A percentile compares a stretch with the other conserved stretches of the same genome.
phyloP scores from a whole-genome alignment of 37 sponge, comb jelly and placozoan genomes.

The Mnemiopsis leidyi region DNA sequence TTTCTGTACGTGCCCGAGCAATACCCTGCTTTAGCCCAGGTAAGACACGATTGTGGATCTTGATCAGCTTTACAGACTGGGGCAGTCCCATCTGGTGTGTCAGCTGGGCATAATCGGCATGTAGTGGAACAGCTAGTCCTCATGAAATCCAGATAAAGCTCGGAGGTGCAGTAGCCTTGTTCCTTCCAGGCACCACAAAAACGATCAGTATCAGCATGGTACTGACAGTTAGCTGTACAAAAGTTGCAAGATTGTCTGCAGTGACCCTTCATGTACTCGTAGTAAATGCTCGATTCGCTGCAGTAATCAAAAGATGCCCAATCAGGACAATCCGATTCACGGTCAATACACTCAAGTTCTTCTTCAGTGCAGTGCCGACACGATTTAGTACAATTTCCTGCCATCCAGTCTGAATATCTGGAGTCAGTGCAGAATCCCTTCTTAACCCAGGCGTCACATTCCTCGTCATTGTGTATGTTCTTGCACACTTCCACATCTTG shows the following conservation, averaged over 20 bases:
- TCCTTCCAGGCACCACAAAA: background rate
- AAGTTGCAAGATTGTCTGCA: background rate
- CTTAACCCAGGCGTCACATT: background rate
- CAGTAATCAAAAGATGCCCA: background rate
- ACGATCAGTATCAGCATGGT: background rate
- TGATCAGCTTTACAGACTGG: background rate
- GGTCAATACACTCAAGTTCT: slow-evolving; percentile 27
- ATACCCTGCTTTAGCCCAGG: background rate
- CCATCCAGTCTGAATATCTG: background rate
- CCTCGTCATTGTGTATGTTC: background rate
- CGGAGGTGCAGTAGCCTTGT: slow-evolving; percentile 15
- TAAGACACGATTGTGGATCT: background rate
- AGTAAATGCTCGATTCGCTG: background rate
- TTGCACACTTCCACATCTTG: background rate
- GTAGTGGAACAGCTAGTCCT: background rate
- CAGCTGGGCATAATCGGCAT: background rate
- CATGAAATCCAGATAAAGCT: slow-evolving; percentile 6
- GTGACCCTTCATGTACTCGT: slow-evolving; percentile 10
- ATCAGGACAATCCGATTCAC: background rate
- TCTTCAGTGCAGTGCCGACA: background rate
- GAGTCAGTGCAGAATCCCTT: background rate
- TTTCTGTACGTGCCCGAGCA: background rate
- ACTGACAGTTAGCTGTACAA: background rate
- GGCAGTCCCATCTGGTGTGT: background rate
- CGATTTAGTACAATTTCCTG: background rate